A percentile compares a stretch with the other conserved stretches of the same genome.
phyloP scores from a whole-genome alignment of 2,113 vertebrate genomes.

The Geococcyx californianus region DNA sequence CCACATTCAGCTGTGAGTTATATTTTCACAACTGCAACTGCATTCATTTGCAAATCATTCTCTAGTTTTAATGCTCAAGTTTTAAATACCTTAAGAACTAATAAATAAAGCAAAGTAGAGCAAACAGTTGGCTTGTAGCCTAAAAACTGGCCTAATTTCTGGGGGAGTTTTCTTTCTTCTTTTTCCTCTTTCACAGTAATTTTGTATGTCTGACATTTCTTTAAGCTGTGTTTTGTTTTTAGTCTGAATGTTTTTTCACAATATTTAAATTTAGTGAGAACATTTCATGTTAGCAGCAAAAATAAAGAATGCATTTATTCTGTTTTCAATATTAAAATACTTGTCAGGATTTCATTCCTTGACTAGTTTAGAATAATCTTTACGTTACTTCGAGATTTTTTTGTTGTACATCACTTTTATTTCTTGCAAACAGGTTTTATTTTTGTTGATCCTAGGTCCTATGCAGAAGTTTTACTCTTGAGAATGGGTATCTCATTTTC shows the following conservation, averaged over 20 bases:
- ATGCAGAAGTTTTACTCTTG: conserved; percentile 19
- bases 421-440: background rate
- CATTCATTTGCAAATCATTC: conserved; percentile 98
- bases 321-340: conserved; percentile 34
- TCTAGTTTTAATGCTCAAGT: conserved; percentile 88
- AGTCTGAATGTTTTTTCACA: conserved; percentile 55
- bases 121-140: conserved; percentile 87
- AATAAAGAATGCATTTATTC: background rate
- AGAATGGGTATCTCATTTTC: conserved; percentile 50
- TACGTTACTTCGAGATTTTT: conserved; percentile 59
- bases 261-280: conserved; percentile 58
- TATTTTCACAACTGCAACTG: conserved; percentile 93
- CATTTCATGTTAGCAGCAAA: conserved; percentile 52
- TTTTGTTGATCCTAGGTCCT: conserved; percentile 30
- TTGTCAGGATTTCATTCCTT: conserved; percentile 42
- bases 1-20: conserved; percentile 89
- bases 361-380: conserved; percentile 64
- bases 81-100: conserved; percentile 92
- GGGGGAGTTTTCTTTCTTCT: conserved; percentile 60
- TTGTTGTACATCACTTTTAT: conserved; percentile 57
- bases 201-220: conserved; percentile 74
- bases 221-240: conserved; percentile 72
- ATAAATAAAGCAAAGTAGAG: conserved; percentile 89
- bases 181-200: conserved; percentile 68
- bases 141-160: conserved; percentile 84